These are phyloP conservation scores for Anhinga anhinga DNA, from an alignment of 2,113 vertebrate species.

Conservation along the genomic window DNA sequence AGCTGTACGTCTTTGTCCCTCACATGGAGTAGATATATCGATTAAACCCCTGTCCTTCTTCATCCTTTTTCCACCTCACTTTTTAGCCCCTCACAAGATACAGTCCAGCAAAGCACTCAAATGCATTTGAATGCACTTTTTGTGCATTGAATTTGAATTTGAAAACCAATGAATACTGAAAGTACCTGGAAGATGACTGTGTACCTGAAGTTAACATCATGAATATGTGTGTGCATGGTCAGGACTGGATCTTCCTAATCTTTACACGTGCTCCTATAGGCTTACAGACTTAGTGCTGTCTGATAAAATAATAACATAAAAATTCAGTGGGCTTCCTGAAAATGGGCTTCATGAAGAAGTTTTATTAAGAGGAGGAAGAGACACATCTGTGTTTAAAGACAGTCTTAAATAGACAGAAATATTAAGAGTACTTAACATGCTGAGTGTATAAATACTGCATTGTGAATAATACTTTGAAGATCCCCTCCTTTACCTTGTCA, in stretches of 20 bases:
- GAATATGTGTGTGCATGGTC: background rate
- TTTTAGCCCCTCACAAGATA: background rate
- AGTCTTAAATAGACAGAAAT: background rate
- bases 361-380: background rate
- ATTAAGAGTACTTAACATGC: background rate
- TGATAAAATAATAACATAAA: background rate
- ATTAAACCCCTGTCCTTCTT: background rate
- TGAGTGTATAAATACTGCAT: background rate
- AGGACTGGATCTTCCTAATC: background rate
- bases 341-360: background rate
- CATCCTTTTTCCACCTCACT: background rate
- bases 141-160: too few species aligned
- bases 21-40: background rate
- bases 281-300: background rate
- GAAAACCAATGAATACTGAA: background rate
- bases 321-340: too few species aligned
- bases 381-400: background rate
- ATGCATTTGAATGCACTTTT: background rate
- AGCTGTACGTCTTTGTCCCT: background rate
- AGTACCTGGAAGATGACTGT: background rate
- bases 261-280: background rate
- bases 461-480: background rate
- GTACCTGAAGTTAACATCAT: background rate
- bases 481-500: background rate
- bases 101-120: background rate